phyloP scores from a whole-genome alignment of 1,140 invertebrate genomes.

The Fopius arisanus region DNA sequence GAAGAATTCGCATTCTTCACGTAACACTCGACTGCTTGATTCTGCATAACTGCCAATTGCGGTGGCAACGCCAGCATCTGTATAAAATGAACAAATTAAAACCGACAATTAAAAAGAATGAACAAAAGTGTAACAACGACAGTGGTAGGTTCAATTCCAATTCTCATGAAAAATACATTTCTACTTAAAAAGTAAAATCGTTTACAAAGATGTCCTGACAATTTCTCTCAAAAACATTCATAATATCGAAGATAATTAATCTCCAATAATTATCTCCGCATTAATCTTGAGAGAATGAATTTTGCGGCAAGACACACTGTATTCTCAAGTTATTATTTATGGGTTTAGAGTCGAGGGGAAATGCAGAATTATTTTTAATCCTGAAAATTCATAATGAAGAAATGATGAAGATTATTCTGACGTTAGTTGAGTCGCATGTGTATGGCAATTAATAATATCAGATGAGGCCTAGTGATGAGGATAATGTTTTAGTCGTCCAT shows the following conservation, averaged over 20 bases:
- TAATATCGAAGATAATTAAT: too few relatives aligned
- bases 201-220: too few relatives aligned
- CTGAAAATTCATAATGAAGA: conserved; percentile 5
- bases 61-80: conserved; percentile 66
- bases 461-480: background rate
- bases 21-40: conserved; percentile 66
- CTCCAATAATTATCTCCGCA: too few relatives aligned
- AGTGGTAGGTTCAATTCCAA: too few relatives aligned
- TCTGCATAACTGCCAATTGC: conserved; percentile 66
- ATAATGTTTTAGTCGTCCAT: conserved; percentile 27
- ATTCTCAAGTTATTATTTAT: too few relatives aligned
- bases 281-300: too few relatives aligned
- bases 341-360: too few relatives aligned
- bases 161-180: background rate
- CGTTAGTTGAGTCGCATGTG: conserved; percentile 21
- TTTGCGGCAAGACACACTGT: too few relatives aligned
- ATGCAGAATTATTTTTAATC: background rate
- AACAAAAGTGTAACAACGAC: background rate
- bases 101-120: background rate
- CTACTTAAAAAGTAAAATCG: too few relatives aligned
- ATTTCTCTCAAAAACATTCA: too few relatives aligned
- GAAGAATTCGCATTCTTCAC: conserved; percentile 38
- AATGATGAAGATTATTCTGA: conserved; percentile 15
- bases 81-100: conserved; percentile 31
- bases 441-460: conserved; percentile 23